Percentiles rank a stretch among this genome's conserved stretches.
Evolutionary conservation across 2,888 invertebrate species (phyloP).

Genomic region (Amorpha juglandis): DNA sequence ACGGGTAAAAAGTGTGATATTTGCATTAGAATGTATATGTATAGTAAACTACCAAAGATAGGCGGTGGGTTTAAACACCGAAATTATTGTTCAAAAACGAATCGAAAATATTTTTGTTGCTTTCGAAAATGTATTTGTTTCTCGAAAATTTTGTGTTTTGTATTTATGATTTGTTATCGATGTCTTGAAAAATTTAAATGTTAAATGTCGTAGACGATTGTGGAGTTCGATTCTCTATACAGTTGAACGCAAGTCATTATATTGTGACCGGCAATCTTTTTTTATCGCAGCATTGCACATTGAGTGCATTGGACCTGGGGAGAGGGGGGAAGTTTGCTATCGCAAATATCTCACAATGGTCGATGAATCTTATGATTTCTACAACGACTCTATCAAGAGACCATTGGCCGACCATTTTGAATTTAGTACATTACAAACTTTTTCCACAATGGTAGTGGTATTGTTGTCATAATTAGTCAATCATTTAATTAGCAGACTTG

Average conservation of each 20-base stretch:
- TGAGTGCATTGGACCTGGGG: too few species aligned
- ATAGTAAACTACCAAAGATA: slow-evolving; percentile 57
- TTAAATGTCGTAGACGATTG: slow-evolving; percentile 14
- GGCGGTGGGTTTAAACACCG: slow-evolving; percentile 40
- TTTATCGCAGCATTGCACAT: too few species aligned
- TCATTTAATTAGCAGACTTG: too few species aligned
- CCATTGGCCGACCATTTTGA: too few species aligned
- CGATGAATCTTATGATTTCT: too few species aligned
- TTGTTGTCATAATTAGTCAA: too few species aligned
- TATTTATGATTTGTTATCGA: not conserved
- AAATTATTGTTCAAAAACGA: slow-evolving; percentile 2
- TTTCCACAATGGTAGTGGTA: too few species aligned
- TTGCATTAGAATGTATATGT: slow-evolving; percentile 50
- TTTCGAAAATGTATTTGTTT: not conserved
- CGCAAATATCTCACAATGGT: too few species aligned
- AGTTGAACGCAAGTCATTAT: not conserved
- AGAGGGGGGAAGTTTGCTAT: too few species aligned
- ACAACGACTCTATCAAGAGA: too few species aligned
- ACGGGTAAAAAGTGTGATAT: slow-evolving; percentile 66
- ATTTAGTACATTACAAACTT: too few species aligned
- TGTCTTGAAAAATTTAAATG: not conserved
- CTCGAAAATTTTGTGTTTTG: not conserved
- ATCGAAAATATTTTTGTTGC: slow-evolving; percentile 15
- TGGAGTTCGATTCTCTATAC: slow-evolving; percentile 27
- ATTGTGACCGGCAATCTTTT: not conserved